Base-by-base conservation (phyloP, 1,140 invertebrate species). In the Drosophila nikananu region DNA sequence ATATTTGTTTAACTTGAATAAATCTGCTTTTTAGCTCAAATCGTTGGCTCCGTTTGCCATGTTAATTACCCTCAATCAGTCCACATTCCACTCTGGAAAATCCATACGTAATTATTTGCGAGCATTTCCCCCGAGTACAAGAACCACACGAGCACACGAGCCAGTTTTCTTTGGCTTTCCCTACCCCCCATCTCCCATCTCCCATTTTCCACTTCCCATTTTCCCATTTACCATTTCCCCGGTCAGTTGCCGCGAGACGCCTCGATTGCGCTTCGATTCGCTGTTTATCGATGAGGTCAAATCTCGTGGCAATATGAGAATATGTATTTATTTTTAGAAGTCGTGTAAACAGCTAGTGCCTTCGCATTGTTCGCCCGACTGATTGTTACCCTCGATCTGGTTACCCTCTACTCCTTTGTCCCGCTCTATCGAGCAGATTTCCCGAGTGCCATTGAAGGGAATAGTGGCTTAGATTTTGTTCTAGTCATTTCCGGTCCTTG, bases 401-500 rank as follows among this genome's bases (percentile, higher is more conserved):
- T n/a, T n/a, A 9, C n/a, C 0, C 41, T 19, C 3, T 15, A n/a
- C 9, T 27, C 21, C 30, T 35, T 46, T 62, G 57, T 63, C 5
- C 61, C 5, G 49, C 21, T 67, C 67, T 55, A 68, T 71, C 67
- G 63, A 23, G 19, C 25, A 27, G 27, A 72, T 73, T 42, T 37
- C 67, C 71, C 54, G 58, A 51, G 54, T 59, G 42, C 35, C 23
- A 2, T 27, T 2, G 25, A 27, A 30, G 27, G 27, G n/a, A n/a
- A n/a, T n/a, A n/a, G n/a, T n/a, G n/a, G n/a, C n/a, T n/a, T n/a
- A n/a, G n/a, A n/a, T n/a, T n/a, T n/a, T n/a, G n/a, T n/a, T 30
- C 27, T 30, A 30, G 27, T 51, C 73, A 66, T 49, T 77, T 82
- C 80, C 80, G 62, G 80, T 48, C 8, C 9, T 23, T 25, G 35